Percentiles rank a stretch among this genome's conserved stretches.
Conservation (phyloP, 2,113 vertebrate genomes). For the Turnix velox region DNA sequence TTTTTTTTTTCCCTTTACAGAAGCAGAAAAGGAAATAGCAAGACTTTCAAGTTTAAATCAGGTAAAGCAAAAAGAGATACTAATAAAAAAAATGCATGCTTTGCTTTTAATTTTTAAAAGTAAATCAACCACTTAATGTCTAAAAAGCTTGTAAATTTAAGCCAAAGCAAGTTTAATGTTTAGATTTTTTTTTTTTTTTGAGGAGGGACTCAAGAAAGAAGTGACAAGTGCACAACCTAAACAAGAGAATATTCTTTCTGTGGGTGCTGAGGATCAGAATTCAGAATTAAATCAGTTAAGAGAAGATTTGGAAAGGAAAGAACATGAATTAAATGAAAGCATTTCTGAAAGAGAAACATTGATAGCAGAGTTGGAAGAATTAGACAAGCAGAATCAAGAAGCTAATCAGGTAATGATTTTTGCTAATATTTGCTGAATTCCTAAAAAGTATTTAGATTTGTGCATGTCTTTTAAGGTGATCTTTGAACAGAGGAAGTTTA, state of each 20-base stretch:
- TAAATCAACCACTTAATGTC: not conserved
- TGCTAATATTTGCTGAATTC: not conserved
- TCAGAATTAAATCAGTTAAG: conserved; percentile 73
- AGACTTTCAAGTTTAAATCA: conserved; percentile 75
- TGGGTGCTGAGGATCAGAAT: conserved; percentile 21
- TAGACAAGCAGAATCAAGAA: conserved; percentile 93
- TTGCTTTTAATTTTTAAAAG: not conserved
- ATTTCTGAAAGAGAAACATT: conserved; percentile 81
- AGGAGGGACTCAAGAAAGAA: conserved; percentile 66
- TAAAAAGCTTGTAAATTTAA: not conserved
- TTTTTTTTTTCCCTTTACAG: conserved; percentile 68
- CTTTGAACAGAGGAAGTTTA: not conserved
- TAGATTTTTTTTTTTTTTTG: not conserved
- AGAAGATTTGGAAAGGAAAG: conserved; percentile 76
- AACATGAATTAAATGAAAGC: conserved; percentile 74
- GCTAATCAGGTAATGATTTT: conserved; percentile 84
- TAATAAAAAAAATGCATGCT: not conserved
- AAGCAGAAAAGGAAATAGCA: conserved; percentile 83
- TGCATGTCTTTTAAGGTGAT: not conserved
- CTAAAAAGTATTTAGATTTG: not conserved
- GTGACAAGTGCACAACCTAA: conserved; percentile 39
- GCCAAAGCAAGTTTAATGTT: not conserved
- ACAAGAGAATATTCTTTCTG: conserved; percentile 39
- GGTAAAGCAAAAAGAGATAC: conserved; percentile 68
- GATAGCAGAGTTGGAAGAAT: conserved; percentile 84